These are phyloP conservation scores for Melopsittacus undulatus DNA, from an alignment of 2,797 vertebrate genomes.

Conservation along the genomic window DNA sequence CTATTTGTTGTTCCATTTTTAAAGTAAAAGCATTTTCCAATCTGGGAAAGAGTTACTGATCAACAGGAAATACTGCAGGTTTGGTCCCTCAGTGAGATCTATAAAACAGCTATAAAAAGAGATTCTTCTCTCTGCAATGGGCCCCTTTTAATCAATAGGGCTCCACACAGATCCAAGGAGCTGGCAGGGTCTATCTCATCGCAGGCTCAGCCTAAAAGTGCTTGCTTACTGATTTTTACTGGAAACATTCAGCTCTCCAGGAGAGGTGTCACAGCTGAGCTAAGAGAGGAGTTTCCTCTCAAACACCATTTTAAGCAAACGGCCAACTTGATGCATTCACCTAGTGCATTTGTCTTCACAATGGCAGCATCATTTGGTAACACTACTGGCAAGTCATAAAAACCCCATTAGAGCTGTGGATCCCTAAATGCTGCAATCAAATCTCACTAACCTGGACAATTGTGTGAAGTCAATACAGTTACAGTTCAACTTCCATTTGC, in stretches of 20 bases:
- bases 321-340: rapidly evolving
- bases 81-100: neutral
- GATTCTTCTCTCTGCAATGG: neutral
- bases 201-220: neutral
- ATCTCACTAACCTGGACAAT: neutral
- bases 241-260: neutral
- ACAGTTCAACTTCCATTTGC: neutral
- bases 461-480: neutral
- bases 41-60: neutral
- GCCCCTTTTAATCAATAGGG: neutral
- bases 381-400: neutral
- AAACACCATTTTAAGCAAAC: neutral
- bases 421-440: neutral
- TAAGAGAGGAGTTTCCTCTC: neutral
- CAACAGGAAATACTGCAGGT: neutral
- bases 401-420: neutral
- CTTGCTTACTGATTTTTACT: neutral
- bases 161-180: neutral
- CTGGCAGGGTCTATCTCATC: neutral
- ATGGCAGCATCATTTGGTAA: neutral
- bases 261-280: neutral
- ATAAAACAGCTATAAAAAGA: neutral
- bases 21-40: neutral
- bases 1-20: neutral
- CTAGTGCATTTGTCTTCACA: neutral